Conservation (phyloP, 2,113 vertebrate genomes). For the Castor canadensis region DNA sequence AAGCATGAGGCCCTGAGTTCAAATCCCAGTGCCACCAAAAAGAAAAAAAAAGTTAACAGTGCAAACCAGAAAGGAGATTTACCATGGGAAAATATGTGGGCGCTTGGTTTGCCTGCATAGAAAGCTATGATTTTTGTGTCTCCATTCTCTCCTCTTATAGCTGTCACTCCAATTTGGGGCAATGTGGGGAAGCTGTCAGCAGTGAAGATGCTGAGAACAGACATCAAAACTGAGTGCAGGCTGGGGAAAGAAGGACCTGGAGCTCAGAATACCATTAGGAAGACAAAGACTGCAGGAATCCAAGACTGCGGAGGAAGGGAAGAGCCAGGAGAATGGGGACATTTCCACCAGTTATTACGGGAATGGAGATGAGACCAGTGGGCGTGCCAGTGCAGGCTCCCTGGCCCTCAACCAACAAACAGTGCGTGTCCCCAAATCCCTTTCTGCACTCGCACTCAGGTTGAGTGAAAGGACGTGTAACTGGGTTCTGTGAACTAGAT, state of each 20-base stretch:
- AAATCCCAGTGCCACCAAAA: no score
- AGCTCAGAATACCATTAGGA: not conserved
- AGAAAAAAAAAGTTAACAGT: not conserved
- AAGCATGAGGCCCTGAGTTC: no score
- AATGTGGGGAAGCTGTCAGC: not conserved
- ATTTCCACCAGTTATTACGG: rapidly evolving
- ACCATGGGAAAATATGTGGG: not conserved
- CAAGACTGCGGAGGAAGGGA: no score
- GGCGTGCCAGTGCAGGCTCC: not conserved
- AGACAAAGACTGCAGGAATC: not conserved
- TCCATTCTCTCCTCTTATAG: not conserved
- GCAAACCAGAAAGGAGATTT: not conserved
- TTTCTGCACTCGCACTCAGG: not conserved
- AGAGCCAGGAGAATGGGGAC: not conserved
- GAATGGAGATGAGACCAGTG: not conserved
- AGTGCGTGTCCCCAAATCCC: not conserved
- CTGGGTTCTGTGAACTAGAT: not conserved
- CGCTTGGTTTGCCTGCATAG: not conserved
- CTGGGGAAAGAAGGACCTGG: not conserved
- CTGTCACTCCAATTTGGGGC: not conserved
- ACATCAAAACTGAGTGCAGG: not conserved
- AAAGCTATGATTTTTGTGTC: not conserved
- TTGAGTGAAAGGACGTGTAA: not conserved
- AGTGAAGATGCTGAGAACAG: not conserved
- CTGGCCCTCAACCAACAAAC: not conserved